Base-by-base conservation (phyloP, 2,113 vertebrate genomes). In the Apaloderma vittatum region DNA sequence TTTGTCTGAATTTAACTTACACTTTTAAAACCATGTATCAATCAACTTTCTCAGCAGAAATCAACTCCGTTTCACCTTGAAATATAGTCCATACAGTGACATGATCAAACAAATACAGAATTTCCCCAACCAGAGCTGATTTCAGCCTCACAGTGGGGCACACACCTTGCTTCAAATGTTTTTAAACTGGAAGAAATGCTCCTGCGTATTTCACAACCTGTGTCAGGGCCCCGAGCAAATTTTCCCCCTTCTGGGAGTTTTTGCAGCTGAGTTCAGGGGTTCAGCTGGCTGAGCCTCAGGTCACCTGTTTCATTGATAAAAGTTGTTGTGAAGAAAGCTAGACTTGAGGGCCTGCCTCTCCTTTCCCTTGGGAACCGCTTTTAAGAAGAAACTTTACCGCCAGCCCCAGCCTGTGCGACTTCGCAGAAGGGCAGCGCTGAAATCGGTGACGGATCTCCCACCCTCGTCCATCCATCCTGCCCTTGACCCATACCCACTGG, bases 321-420 rank as follows among this genome's bases (percentile, higher is more conserved):
- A 87, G 9, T 32, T 65, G 14, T 36, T 59, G 29, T 52, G 29
- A 76, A 59, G 58, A 90, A 79, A 76, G 7, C 6, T 45, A 3
- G 27, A 49, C 3, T 9, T 34, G 52, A 73, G 11, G 22, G 4
- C 18, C 29, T 71, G 13, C 40, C 40, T 22, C 16, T 86, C n/a
- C 21, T 58, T 67, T 79, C 43, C n/a, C 4, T 26, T 30, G n/a
- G 58, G 24, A 76, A 18, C n/a, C 19, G 8, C 29, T 57, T 82
- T 48, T n/a, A n/a, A 23, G 34, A 74, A 20, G 24, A 65, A 9
- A 10, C 4, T 78, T 75, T 62, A 9, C 20, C 49, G 13, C 22
- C 2, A 2, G 57, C 9, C 36, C 30, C 5, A 12, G 18, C 20
- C 43, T 29, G 11, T 40, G 27, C 1, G 1, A 18, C 29, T 55